These are phyloP conservation scores for Labroides dimidiatus DNA, from an alignment of 2,797 vertebrate species.

Conservation along the genomic window DNA sequence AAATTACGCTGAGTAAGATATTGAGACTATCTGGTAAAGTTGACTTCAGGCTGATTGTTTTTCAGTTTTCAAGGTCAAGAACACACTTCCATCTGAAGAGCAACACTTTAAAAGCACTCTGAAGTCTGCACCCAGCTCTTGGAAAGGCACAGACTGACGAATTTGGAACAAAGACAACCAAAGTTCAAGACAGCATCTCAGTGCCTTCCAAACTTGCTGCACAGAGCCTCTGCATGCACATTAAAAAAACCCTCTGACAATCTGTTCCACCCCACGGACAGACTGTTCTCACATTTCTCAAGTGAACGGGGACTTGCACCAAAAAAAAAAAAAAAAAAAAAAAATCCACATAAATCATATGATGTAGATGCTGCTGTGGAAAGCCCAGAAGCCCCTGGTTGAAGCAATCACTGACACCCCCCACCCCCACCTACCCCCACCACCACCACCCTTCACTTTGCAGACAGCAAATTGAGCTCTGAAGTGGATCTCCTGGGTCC, in stretches of 20 bases:
- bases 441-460: slow-evolving; percentile 42
- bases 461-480: slow-evolving; percentile 57
- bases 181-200: slow-evolving; percentile 14
- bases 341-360: slow-evolving; percentile 75
- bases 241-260: slow-evolving; percentile 34
- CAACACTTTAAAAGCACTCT: neutral
- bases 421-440: too few species aligned
- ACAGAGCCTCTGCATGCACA: slow-evolving; percentile 15
- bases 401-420: slow-evolving; percentile 43
- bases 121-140: neutral
- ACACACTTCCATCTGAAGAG: neutral
- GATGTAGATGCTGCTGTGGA: slow-evolving; percentile 44
- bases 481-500: slow-evolving; percentile 67
- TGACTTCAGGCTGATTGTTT: neutral
- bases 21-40: too few species aligned
- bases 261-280: slow-evolving; percentile 50
- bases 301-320: slow-evolving; percentile 52
- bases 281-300: slow-evolving; percentile 44
- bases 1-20: too few species aligned
- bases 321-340: slow-evolving; percentile 16
- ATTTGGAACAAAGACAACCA: slow-evolving; percentile 13
- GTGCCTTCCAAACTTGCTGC: slow-evolving; percentile 5
- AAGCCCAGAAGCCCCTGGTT: slow-evolving; percentile 51
- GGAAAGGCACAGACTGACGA: neutral
- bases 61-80: neutral